Evolutionary conservation across 53 echinoderm and acorn worm genomes (phyloP).

Genomic region (Echinarachnius parma): DNA sequence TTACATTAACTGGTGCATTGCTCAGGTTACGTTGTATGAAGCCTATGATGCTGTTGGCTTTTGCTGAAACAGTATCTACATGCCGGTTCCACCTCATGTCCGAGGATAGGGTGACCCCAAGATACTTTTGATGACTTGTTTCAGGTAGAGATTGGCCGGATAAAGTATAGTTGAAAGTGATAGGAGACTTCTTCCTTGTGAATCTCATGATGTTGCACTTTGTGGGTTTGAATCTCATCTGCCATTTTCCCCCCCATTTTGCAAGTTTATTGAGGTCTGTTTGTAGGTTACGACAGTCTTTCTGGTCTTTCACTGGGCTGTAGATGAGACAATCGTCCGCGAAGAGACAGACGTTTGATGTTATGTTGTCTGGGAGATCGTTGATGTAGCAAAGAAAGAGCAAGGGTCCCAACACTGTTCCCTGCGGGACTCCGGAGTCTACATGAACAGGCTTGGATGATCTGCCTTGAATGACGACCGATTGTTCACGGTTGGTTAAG

Average conservation of each 20-base stretch:
- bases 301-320: constrained; percentile 13
- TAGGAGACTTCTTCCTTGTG: background rate
- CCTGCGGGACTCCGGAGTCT: constrained; percentile 37
- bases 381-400: constrained; percentile 19
- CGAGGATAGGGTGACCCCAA: constrained; percentile 20
- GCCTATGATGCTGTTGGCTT: constrained; percentile 30
- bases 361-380: constrained; percentile 4
- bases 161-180: constrained; percentile 1
- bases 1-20: constrained; percentile 4
- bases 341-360: constrained; percentile 5
- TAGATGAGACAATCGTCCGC: constrained; percentile 18
- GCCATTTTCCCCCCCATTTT: constrained; percentile 21
- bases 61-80: constrained; percentile 4
- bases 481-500: constrained; percentile 13
- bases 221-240: constrained; percentile 20
- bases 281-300: constrained; percentile 19
- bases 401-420: constrained; percentile 15
- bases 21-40: constrained; percentile 25
- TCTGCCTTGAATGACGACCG: constrained; percentile 29
- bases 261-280: background rate
- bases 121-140: constrained; percentile 15
- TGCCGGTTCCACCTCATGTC: constrained; percentile 31
- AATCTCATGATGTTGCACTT: constrained; percentile 21
- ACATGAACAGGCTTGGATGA: constrained; percentile 18
- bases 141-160: background rate